Evolutionary conservation across 2,888 invertebrate genomes (phyloP).

Genomic region (Heliconius sara): DNA sequence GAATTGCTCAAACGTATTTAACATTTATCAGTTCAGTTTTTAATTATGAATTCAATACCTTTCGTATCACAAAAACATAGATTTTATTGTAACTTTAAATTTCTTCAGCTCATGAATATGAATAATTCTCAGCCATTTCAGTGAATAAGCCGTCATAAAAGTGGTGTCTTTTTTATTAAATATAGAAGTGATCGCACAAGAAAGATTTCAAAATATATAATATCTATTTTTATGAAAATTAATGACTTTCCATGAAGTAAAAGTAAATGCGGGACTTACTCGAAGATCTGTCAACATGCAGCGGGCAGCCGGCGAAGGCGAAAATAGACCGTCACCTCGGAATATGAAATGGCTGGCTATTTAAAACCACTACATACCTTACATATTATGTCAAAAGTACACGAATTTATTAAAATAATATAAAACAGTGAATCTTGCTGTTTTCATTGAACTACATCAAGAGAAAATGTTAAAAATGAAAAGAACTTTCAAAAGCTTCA

Average conservation of each 20-base stretch:
- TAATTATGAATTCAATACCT: neutral
- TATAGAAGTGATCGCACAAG: neutral
- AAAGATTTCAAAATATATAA: constrained; percentile 2
- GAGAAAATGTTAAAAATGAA: neutral
- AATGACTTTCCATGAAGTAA: constrained; percentile 30
- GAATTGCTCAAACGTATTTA: neutral
- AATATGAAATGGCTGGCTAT: constrained; percentile 64
- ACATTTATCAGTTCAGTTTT: neutral
- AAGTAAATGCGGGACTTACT: constrained; percentile 36
- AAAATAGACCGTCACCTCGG: constrained; percentile 70
- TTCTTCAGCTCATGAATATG: neutral
- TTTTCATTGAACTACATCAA: neutral
- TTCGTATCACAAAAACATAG: neutral
- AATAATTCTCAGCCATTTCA: neutral
- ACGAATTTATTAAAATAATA: constrained; percentile 1
- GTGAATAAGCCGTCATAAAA: neutral
- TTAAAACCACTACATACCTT: constrained; percentile 52
- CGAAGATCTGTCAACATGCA: constrained; percentile 39
- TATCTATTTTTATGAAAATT: constrained; percentile 21
- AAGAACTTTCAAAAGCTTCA: neutral
- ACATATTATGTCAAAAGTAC: constrained; percentile 41
- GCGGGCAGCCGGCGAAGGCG: constrained; percentile 51
- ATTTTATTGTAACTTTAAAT: neutral
- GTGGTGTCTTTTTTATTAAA: neutral
- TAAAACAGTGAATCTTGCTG: neutral